A percentile compares a stretch with the other conserved stretches of the same genome.
Evolutionary conservation across 2,113 vertebrate genomes (phyloP).

Genomic region (Passer montanus): DNA sequence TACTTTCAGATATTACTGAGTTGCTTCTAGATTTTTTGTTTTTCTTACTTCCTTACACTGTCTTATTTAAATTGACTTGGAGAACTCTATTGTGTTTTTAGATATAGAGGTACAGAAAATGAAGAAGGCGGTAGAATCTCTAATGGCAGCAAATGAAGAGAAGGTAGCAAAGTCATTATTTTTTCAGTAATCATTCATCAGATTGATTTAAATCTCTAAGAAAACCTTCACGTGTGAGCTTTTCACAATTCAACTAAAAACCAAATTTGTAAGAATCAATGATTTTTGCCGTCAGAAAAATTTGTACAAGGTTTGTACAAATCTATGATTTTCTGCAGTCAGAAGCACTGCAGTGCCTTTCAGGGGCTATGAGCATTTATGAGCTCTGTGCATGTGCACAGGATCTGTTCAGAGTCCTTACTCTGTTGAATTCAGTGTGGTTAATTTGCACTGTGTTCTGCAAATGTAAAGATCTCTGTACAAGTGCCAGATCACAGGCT

Average conservation of each 20-base stretch:
- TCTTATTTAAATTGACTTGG: background rate
- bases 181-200: background rate
- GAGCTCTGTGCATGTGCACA: background rate
- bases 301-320: background rate
- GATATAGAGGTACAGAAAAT: conserved; percentile 96
- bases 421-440: background rate
- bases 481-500: background rate
- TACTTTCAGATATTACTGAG: background rate
- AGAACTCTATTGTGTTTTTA: conserved; percentile 69
- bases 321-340: background rate
- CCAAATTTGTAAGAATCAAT: background rate
- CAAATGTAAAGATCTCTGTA: background rate
- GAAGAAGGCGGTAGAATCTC: conserved; percentile 93
- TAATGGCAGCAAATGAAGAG: conserved; percentile 93
- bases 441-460: background rate
- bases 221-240: background rate
- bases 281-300: background rate
- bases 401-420: background rate
- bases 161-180: conserved; percentile 71
- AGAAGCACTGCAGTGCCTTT: background rate
- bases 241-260: background rate
- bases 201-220: background rate
- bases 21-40: background rate
- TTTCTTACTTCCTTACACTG: background rate
- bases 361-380: background rate